phyloP scores from a whole-genome alignment of 2,888 invertebrate genomes.

The Drosophila cracens region DNA sequence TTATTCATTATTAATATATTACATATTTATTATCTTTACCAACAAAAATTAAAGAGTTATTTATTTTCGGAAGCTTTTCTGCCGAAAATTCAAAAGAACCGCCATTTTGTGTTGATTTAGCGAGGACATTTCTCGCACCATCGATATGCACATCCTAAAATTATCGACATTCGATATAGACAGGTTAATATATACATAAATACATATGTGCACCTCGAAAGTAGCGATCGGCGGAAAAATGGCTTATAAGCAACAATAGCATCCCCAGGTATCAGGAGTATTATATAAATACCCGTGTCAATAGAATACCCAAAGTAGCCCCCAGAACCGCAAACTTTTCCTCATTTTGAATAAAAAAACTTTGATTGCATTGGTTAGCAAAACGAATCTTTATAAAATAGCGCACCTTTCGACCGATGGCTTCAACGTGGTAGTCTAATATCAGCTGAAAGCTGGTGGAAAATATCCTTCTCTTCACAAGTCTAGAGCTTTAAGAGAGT shows the following conservation, averaged over 20 bases:
- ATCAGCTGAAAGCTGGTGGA: background rate
- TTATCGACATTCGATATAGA: background rate
- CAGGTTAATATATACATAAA: background rate
- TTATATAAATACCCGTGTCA: background rate
- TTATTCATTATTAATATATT: background rate
- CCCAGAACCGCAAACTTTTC: background rate
- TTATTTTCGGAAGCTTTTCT: too few species aligned
- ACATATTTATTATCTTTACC: background rate
- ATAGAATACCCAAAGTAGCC: background rate
- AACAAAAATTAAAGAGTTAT: background rate
- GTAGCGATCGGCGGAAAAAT: slow-evolving; percentile 3
- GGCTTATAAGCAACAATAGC: background rate
- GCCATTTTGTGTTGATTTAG: slow-evolving; percentile 2
- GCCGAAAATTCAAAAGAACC: slow-evolving; percentile 1
- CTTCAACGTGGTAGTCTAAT: background rate
- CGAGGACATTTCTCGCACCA: background rate
- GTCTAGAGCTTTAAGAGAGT: background rate
- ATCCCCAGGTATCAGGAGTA: background rate
- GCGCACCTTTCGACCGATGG: too few species aligned
- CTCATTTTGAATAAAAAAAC: background rate
- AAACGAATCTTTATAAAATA: background rate
- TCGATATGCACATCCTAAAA: slow-evolving; percentile 2
- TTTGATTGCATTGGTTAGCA: background rate
- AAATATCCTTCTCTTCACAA: background rate
- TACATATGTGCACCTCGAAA: background rate